Evolutionary conservation across 2,113 vertebrate genomes (phyloP).

Genomic region (Prochilodus magdalenae): DNA sequence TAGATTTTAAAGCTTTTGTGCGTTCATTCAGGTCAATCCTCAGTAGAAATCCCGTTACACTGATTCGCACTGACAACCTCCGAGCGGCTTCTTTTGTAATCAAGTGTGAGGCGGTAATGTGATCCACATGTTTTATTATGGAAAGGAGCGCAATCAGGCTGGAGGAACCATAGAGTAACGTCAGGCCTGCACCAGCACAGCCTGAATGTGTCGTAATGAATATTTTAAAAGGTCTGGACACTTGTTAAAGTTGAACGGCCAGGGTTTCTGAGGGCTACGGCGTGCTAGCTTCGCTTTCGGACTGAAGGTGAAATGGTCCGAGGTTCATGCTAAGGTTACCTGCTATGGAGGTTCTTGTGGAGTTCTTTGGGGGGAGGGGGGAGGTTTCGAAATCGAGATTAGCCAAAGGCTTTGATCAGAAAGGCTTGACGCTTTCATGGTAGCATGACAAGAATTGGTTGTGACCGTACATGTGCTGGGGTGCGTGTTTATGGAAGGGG

Average conservation of each 20-base stretch:
- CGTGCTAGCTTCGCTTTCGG: slow-evolving; percentile 19
- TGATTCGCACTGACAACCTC: slow-evolving; percentile 76
- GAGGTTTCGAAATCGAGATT: slow-evolving; percentile 72
- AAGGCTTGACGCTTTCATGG: slow-evolving; percentile 73
- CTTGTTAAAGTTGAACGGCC: slow-evolving; percentile 66
- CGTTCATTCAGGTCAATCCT: slow-evolving; percentile 12
- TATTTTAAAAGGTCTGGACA: slow-evolving; percentile 73
- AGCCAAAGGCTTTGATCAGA: slow-evolving; percentile 77
- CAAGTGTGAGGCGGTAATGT: slow-evolving; percentile 75
- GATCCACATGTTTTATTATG: slow-evolving; percentile 77
- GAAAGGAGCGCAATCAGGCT: slow-evolving; percentile 69
- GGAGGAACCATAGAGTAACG: slow-evolving; percentile 16
- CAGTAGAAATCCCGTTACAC: slow-evolving; percentile 65
- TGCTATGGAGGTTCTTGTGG: neutral
- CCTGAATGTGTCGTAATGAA: slow-evolving; percentile 71
- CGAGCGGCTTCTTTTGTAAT: slow-evolving; percentile 73
- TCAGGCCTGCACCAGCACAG: slow-evolving; percentile 8
- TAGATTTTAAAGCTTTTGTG: slow-evolving; percentile 40
- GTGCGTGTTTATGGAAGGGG: slow-evolving; percentile 57
- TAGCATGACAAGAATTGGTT: slow-evolving; percentile 74
- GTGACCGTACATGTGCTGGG: slow-evolving; percentile 69
- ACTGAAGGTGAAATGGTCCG: slow-evolving; percentile 36
- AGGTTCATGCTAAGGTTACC: slow-evolving; percentile 77
- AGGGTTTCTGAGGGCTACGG: slow-evolving; percentile 31
- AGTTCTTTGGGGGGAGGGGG: neutral